These are phyloP conservation scores for Drosophila micromelanica DNA, from an alignment of 1,140 invertebrate species.

Conservation along the genomic window DNA sequence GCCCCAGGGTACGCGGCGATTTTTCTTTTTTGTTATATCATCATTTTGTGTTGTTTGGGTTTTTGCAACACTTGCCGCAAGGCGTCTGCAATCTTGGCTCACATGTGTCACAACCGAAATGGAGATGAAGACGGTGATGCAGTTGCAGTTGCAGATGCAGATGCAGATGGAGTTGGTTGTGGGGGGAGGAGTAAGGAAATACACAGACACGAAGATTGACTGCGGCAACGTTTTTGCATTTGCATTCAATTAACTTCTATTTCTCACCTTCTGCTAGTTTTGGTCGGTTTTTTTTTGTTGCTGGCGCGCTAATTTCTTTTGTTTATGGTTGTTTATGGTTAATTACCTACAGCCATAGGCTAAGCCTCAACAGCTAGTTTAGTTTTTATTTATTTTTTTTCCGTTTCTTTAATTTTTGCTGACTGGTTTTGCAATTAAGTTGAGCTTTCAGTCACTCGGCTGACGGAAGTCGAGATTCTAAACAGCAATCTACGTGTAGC, in stretches of 20 bases:
- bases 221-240: constrained; percentile 51
- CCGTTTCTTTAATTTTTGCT: constrained; percentile 2
- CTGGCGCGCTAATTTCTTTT: constrained; percentile 64
- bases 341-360: constrained; percentile 51
- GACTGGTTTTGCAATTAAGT: constrained; percentile 55
- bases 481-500: constrained; percentile 43
- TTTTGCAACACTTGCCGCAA: constrained; percentile 46
- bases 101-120: constrained; percentile 57
- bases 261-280: constrained; percentile 65
- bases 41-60: constrained; percentile 15
- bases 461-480: constrained; percentile 65
- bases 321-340: constrained; percentile 56
- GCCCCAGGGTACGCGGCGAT: constrained; percentile 23
- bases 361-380: constrained; percentile 7
- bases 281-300: constrained; percentile 15
- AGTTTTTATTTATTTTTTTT: constrained; percentile 15
- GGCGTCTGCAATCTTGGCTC: constrained; percentile 45
- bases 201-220: constrained; percentile 8
- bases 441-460: constrained; percentile 11
- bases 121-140: background rate
- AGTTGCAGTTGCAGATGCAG: background rate
- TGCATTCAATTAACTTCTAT: constrained; percentile 78
- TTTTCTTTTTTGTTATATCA: constrained; percentile 38
- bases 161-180: background rate
- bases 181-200: background rate